Base-by-base conservation (phyloP, 2,888 invertebrate species). In the Apoderus coryli region DNA sequence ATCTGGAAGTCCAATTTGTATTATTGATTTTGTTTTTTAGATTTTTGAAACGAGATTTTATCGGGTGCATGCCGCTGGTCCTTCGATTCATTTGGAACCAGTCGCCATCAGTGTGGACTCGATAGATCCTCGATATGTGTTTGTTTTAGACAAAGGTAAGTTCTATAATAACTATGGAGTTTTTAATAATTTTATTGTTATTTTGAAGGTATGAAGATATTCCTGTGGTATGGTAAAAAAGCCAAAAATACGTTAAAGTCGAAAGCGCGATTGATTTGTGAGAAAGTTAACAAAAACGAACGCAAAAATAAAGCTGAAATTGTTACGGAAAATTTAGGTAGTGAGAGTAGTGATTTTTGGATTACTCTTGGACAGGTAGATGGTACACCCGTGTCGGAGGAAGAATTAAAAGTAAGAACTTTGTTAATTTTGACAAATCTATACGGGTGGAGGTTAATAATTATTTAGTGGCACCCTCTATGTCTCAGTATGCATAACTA, bases 231-330 rank as follows among this genome's bases (percentile, higher is more conserved):
- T 37, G 90, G 92, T 14, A 77, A 76, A 43, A 75, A 73, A 49
- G 76, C 86, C 0, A 86, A 85, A 53, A 89, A 86, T 48, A 89
- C 88, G 0, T 60, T 89, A 1, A 84, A 85, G 52, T 89, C 88
- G 0, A 90, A 84, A 53, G 74, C 81, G 1, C 66, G 92, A 31
- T 63, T 99, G 9, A 76, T 98, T 65, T 86, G 95, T 3, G 98
- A 98, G 57, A 96, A 96, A 59, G 88, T 99, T 34, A 98, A 95
- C 58, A 96, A 96, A 60, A 89, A 92, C 51, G 98, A 99, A 57
- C 67, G 96, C 11, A 98, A 98, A 57, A 89, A 88, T 52, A 82
- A 82, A 53, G 79, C 92, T 1, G 92, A 93, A 49, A 77, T 98
- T 32, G 62, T 84, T 23, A 76, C 84, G 0, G 81, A 90, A 53